Evolutionary conservation across 2,797 vertebrate species (phyloP).

Genomic region (Champsocephalus esox): DNA sequence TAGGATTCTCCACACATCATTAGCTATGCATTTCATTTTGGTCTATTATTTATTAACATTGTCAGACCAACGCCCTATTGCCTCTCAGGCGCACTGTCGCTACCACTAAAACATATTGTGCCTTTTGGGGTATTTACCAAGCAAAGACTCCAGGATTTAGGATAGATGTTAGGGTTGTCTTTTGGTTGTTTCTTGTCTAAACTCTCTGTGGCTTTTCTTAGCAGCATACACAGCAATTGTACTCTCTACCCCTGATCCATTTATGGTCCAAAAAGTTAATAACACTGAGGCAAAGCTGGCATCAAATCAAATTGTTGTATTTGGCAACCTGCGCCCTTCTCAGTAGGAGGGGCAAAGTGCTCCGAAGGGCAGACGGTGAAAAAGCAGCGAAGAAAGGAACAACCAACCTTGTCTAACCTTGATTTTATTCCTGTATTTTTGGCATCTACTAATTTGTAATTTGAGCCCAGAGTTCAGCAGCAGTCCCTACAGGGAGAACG

Average conservation of each 20-base stretch:
- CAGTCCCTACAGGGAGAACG: slow-evolving; percentile 49
- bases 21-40: slow-evolving; percentile 74
- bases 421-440: slow-evolving; percentile 43
- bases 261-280: slow-evolving; percentile 51
- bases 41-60: slow-evolving; percentile 78
- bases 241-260: slow-evolving; percentile 14
- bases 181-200: slow-evolving; percentile 28
- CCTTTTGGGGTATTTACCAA: slow-evolving; percentile 25
- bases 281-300: slow-evolving; percentile 39
- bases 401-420: slow-evolving; percentile 70
- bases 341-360: slow-evolving; percentile 24
- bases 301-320: slow-evolving; percentile 33
- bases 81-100: slow-evolving; percentile 26
- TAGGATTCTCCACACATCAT: slow-evolving; percentile 70
- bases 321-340: slow-evolving; percentile 37
- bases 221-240: slow-evolving; percentile 47
- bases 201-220: slow-evolving; percentile 44
- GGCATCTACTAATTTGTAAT: slow-evolving; percentile 53
- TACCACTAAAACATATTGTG: slow-evolving; percentile 22
- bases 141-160: slow-evolving; percentile 9
- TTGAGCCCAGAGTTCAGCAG: slow-evolving; percentile 47
- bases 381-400: slow-evolving; percentile 29
- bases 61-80: slow-evolving; percentile 50
- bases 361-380: slow-evolving; percentile 39
- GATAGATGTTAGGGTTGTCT: slow-evolving; percentile 21